These are phyloP conservation scores for Xanthia icteritia DNA, from an alignment of 2,888 invertebrate species.

Conservation along the genomic window DNA sequence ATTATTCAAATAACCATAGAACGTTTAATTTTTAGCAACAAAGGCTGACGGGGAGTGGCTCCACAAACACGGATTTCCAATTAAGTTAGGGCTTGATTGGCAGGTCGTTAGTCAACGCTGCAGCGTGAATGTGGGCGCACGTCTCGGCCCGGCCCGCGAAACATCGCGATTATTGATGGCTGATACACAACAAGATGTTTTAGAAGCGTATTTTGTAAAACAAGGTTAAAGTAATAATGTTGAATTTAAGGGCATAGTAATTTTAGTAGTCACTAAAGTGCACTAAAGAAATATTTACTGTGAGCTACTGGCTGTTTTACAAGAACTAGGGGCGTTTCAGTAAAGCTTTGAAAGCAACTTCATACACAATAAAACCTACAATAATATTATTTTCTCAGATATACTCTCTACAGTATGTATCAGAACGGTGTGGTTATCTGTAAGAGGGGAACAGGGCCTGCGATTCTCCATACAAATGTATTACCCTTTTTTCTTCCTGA, in stretches of 20 bases:
- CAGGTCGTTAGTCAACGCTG: conserved; percentile 90
- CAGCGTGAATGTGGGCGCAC: conserved; percentile 84
- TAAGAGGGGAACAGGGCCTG: too few species aligned
- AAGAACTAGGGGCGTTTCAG: neutral
- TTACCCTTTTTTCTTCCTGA: too few species aligned
- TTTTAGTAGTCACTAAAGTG: neutral
- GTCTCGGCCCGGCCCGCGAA: conserved; percentile 67
- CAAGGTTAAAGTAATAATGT: conserved; percentile 27
- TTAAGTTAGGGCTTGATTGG: conserved; percentile 90
- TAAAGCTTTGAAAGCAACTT: neutral
- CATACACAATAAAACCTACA: neutral
- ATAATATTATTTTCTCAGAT: neutral
- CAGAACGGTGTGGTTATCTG: too few species aligned
- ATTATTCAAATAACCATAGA: conserved; percentile 65
- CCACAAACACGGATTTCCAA: conserved; percentile 90
- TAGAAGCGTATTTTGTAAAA: conserved; percentile 54
- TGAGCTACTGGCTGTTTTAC: neutral
- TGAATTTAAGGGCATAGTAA: neutral
- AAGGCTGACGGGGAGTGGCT: conserved; percentile 85
- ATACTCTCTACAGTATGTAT: neutral
- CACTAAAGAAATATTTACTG: neutral
- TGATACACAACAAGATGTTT: conserved; percentile 67
- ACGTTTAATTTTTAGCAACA: conserved; percentile 88
- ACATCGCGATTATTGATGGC: conserved; percentile 75
- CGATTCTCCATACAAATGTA: too few species aligned